phyloP scores from a whole-genome alignment of 2,797 vertebrate species.

The Anas bernieri region DNA sequence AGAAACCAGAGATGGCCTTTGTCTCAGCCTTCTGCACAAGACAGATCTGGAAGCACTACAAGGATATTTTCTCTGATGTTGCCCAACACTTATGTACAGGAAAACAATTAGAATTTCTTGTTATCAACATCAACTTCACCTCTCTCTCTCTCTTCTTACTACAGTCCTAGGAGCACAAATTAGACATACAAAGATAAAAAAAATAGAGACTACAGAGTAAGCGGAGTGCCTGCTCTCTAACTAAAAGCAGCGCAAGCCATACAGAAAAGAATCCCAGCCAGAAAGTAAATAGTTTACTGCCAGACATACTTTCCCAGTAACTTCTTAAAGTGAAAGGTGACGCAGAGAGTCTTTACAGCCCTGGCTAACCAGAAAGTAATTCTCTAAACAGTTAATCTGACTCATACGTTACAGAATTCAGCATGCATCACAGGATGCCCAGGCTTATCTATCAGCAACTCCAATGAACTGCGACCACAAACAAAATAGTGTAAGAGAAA shows the following conservation, averaged over 20 bases:
- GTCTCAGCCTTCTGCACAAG: background rate
- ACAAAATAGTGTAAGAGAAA: background rate
- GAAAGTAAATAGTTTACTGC: conserved; percentile 23
- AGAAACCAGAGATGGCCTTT: background rate
- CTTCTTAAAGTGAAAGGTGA: conserved; percentile 23
- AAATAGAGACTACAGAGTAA: background rate
- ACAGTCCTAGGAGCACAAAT: background rate
- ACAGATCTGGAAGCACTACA: background rate
- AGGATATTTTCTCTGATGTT: background rate
- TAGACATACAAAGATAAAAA: background rate
- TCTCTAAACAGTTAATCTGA: background rate
- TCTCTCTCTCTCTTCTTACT: background rate
- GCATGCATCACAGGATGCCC: background rate
- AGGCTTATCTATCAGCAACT: background rate
- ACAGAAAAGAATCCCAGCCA: conserved; percentile 8
- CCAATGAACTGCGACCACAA: background rate
- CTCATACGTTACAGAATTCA: background rate
- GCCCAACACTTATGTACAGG: background rate
- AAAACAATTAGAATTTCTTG: conserved; percentile 4
- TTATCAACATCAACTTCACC: background rate
- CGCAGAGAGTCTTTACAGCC: background rate
- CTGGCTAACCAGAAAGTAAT: background rate
- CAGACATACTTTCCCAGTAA: background rate
- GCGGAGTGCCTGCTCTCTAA: background rate
- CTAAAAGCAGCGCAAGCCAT: background rate